Base-by-base conservation (phyloP, 1,140 invertebrate genomes). In the Heterodera carotae region DNA sequence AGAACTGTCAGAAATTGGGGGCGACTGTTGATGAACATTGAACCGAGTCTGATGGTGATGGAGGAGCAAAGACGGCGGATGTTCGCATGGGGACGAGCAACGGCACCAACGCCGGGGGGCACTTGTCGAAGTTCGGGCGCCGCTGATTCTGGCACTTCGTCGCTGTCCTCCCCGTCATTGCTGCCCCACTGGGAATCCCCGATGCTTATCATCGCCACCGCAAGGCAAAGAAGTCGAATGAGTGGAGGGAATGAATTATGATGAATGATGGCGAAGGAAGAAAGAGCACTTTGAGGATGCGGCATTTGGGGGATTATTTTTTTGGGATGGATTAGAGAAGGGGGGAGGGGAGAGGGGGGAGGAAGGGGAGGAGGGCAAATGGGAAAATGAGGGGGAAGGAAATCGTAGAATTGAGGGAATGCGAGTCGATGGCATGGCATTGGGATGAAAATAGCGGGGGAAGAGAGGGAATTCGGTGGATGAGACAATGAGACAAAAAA, bases 51-150 rank as follows among this genome's bases (percentile, higher is more conserved):
- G 25, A 66, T 27, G 0, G 71, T 22, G 25, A 74, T 62, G n/a
- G 71, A 74, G 2, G 71, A 74, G 36, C 71, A 74, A 34, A 74
- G 71, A 1, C 71, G n/a, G 0, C 71, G 56, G 25, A 74, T 25
- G 59, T 53, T 74, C 18, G 33, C 39, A 25, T 74, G 43, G 62
- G 43, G 53, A 27, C 22, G 71, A 4, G 64, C 25, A 60, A n/a
- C 56, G 71, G 29, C 59, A 62, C 31, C 53, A 64, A 56, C n/a
- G n/a, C n/a, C 12, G 5, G 36, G 33, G 15, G 59, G 33, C 15
- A 29, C 59, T 29, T 12, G 59, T 12, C 34, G 70, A 22, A 22
- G 18, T 53, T 53, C 15, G 48, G 15, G 18, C 12, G 48, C 15
- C 12, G n/a, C n/a, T n/a, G 48, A 53, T 53, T 53, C 48, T 22